Base-by-base conservation (phyloP, 2,888 invertebrate species). In the Sipunculus nudus region DNA sequence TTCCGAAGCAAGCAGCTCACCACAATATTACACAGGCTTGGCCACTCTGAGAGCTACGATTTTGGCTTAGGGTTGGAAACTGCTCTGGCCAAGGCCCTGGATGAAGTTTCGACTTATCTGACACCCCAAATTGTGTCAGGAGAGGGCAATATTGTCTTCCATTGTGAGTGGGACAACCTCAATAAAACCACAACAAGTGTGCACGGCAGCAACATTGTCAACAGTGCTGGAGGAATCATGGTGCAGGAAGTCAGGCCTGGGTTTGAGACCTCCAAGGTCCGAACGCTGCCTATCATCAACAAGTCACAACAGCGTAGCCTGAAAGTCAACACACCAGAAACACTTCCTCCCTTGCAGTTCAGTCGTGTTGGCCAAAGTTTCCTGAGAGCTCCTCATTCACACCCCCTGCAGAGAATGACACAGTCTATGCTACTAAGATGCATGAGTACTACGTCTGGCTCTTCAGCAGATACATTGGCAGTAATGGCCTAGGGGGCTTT, bases 141-240 rank as follows among this genome's bases (percentile, higher is more conserved):
- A 43, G 52, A 52, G 32, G 52, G 52, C 38, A 52, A 52, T 43
- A 41, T 5, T n/a, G 52, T 52, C 19, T 52, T 52, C 52, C 39
- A 52, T 19, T 52, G 52, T 52, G 39, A 52, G 35, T 52, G 52
- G 52, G 52, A 52, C 52, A 41, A 52, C 39, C 25, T 41, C 8
- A 52, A 39, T 28, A 21, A 53, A 53, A 49, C 29, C n/a, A 53
- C 53, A n/a, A 53, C 53, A 53, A 53, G 52, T 53, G 46, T 53
- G 53, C 43, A 53, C 23, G 53, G 53, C 16, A 53, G 29, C 48
- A 53, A 52, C 48, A 48, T 48, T 48, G 21, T 48, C 28, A 48
- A 48, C 29, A 53, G 53, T 29, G 43, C 53, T 53, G 53, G 53
- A 16, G 45, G 53, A 52, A 53, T 53, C 53, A 53, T 53, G 53